Evolutionary conservation across 2,113 vertebrate genomes (phyloP), one percentile per base, ranked within the genome.

Genomic region (Rousettus leschenaultii): DNA sequence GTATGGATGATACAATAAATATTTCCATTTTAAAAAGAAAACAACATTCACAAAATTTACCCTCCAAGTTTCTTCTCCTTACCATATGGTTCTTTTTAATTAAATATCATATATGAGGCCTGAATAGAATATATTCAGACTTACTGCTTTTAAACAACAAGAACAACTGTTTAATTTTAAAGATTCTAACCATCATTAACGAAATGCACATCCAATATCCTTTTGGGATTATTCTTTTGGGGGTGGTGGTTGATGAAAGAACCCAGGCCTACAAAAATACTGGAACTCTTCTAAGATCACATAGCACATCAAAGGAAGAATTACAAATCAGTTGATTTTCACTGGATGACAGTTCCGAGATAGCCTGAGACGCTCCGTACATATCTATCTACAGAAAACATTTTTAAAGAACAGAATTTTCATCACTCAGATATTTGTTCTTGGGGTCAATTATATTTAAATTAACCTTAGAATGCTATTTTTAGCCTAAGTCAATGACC

Each of bases 61-160:
- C 92, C 80, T 95, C 30, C 79, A 95, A 95, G 95, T 70, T 74
- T 16, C 75, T 73, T 95, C 26, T 73, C 53, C 22, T 84, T 73
- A 63, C 57, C 63, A 51, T 74, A 55, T 12, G 48, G 48, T 48
- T 94, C 70, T 88, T 89, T 91, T 66, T 13, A 86, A 82, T 18
- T 79, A 88, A 68, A 38, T 59, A 68, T 79, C 51, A 68, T 1
- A 59, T 26, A 59, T 26, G 6, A 95, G 8, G 22, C 63, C 88
- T 43, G 45, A 75, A 55, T 2, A 77, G 33, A 91, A 89, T 85
- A 84, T 74, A 51, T 2, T 51, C 19, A 86, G 24, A 63, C 87
- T 73, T 74, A 40, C 3, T 35, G 38, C 30, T 95, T 92, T 77
- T 84, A 84, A 89, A 75, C 18, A 71, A 10, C 53, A 73, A 57